Base-by-base conservation (phyloP, 2,888 invertebrate genomes). In the Euplexia lucipara region DNA sequence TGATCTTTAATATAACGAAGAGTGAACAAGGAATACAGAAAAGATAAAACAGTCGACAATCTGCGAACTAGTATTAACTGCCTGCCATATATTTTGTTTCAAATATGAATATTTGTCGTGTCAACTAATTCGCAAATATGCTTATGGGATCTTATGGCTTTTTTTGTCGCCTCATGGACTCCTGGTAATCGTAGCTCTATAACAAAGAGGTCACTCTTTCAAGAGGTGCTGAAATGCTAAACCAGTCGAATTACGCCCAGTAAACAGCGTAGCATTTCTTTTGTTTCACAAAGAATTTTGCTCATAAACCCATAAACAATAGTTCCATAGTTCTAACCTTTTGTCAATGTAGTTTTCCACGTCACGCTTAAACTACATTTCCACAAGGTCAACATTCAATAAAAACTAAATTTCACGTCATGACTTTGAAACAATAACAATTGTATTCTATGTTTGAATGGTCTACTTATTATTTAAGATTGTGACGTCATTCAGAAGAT, bases 351-450 rank as follows among this genome's bases (percentile, higher is more conserved):
- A 44, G 7, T 56, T 35, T 39, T 30, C 48, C 26, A 9, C 9
- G 51, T 56, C 56, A 51, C 26, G 47, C 9, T 18, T 72, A 9
- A 32, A 10, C 6, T 37, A 8, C n/a, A n/a, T n/a, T n/a, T n/a
- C n/a, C n/a, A n/a, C 66, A 59, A 53, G 59, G 67, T 59, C n/a
- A 14, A 26, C 14, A 41, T 53, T 54, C 30, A 35, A 57, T 42
- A 44, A 22, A 4, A 51, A 56, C 16, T 12, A 45, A 30, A 12
- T 12, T 51, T 51, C 26, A 42, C 20, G 41, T 37, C 35, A 73
- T 56, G 20, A 20, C 52, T 35, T 47, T 34, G 9, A n/a, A 37
- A 18, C 30, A 20, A 39, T 37, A n/a, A 35, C 30, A 22, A 10
- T 37, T 32, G 8, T 35, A 14, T 10, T 37, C 2, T 35, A 12